These are phyloP conservation scores for Parazoanthus swiftii DNA, from an alignment of 92 coral and sea anemone species.

Conservation along the genomic window DNA sequence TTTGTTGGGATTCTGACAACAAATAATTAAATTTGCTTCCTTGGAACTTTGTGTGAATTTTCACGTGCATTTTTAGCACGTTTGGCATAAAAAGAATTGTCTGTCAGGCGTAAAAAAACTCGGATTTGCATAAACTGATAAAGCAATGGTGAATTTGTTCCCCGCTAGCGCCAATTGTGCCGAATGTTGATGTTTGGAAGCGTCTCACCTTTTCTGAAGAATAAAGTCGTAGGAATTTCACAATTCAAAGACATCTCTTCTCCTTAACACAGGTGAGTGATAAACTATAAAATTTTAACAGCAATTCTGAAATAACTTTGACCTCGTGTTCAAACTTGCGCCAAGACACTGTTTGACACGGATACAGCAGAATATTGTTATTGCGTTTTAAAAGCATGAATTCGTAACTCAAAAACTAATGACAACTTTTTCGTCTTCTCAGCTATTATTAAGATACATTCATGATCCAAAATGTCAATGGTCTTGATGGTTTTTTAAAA, in stretches of 20 bases:
- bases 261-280: background rate
- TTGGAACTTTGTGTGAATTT: background rate
- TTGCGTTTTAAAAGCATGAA: background rate
- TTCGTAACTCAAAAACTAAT: background rate
- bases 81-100: background rate
- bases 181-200: background rate
- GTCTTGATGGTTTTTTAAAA: too few species aligned
- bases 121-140: background rate
- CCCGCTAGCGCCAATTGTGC: background rate
- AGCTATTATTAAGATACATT: too few species aligned
- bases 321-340: background rate
- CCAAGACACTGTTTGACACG: background rate
- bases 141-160: background rate
- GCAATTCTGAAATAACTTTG: background rate
- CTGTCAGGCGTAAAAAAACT: background rate
- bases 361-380: background rate
- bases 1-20: too few species aligned
- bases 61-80: slow-evolving; percentile 11
- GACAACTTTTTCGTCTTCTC: too few species aligned
- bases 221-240: slow-evolving; percentile 12
- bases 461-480: too few species aligned
- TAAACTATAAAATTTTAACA: background rate
- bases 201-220: slow-evolving; percentile 40
- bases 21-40: background rate
- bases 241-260: background rate